Evolutionary conservation across 2,888 invertebrate genomes (phyloP), one percentile per base, ranked within the genome.

Genomic region (Hypselothyrea guttata): DNA sequence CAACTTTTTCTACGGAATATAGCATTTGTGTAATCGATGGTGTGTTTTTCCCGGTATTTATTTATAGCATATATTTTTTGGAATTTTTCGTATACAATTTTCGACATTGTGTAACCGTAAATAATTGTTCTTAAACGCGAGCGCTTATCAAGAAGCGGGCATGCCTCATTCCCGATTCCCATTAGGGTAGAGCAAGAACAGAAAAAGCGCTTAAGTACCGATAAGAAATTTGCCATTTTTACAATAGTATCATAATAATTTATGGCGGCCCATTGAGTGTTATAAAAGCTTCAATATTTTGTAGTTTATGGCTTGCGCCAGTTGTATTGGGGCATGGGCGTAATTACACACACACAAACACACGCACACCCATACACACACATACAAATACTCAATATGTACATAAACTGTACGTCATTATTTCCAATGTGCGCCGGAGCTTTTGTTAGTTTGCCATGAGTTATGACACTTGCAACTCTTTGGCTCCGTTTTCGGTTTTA

Each of bases 281-380:
- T 77, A 83, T 87, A 88, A 88, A 88, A 87, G 75, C 86, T 79
- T 86, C 87, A 86, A 86, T 84, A 86, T 84, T 82, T 77, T 78
- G 81, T 87, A 84, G 84, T 82, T 87, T 86, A 86, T 81, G 79
- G 76, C 82, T 69, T 86, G 67, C 71, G 62, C 81, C 74, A 83
- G 76, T 85, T 83, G 49, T 22, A 22, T 22, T 51, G 49, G 75
- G 47, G 76, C 68, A 68, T 75, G 81, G 70, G 70, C 78, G 84
- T 83, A 86, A 87, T 86, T 85, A 86, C 86, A 64, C 70, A 71
- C 75, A 61, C 58, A 54, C 12, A 31, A 11, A 37, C 37, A 46
- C 34, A 35, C 41, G 45, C 18, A 54, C 30, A 37, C 7, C 40
- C 8, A 45, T 41, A 40, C 12, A 27, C 31, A 40, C 41, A 41